Percentiles rank a stretch among this genome's conserved stretches.
phyloP scores from a whole-genome alignment of 2,888 invertebrate species.

The Cosmorhoe ocellata region DNA sequence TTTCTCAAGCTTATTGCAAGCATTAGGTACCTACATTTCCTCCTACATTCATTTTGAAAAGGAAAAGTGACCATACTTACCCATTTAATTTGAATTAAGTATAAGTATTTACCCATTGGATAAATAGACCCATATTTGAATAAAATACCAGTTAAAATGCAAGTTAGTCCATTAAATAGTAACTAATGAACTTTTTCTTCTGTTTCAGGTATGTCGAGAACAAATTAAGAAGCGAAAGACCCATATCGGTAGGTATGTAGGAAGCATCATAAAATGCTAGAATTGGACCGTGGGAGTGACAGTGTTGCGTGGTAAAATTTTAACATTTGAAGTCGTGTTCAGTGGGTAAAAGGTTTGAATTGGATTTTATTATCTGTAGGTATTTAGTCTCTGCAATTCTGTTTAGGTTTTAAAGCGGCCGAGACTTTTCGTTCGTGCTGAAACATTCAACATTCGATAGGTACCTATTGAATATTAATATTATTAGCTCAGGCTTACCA shows the following conservation, averaged over 20 bases:
- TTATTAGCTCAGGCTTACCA: no score
- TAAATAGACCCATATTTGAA: not conserved
- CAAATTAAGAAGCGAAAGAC: slow-evolving; percentile 24
- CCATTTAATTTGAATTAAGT: not conserved
- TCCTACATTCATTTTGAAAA: not conserved
- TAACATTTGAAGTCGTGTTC: not conserved
- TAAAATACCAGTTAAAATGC: slow-evolving; percentile 18
- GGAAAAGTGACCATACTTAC: slow-evolving; percentile 3
- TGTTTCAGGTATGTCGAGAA: slow-evolving; percentile 55
- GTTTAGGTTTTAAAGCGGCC: not conserved
- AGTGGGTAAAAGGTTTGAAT: not conserved
- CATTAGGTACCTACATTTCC: no score
- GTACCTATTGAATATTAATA: no score
- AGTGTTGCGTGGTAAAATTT: not conserved
- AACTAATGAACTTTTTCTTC: slow-evolving; percentile 32
- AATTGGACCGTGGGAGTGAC: slow-evolving; percentile 35
- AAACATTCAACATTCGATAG: no score
- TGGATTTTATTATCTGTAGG: not conserved
- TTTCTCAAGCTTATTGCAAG: no score
- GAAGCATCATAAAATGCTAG: slow-evolving; percentile 34
- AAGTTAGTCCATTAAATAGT: not conserved
- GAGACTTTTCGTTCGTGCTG: no score
- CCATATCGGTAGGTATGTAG: slow-evolving; percentile 41
- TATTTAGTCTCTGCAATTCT: not conserved
- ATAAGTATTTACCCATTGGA: not conserved